phyloP scores from a whole-genome alignment of 1,140 invertebrate species.

The Meloidogyne exigua region DNA sequence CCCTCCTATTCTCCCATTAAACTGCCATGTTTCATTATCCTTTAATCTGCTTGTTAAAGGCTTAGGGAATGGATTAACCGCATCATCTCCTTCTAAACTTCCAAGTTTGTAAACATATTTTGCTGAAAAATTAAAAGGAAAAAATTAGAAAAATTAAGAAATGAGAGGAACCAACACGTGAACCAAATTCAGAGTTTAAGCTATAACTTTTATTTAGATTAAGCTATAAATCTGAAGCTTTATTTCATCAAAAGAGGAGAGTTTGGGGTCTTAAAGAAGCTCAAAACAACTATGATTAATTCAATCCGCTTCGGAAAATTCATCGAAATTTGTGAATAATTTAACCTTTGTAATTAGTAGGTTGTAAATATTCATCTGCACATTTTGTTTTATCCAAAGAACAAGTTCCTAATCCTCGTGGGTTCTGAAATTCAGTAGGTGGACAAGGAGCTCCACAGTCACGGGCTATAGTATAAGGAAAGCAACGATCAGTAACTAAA shows the following conservation, averaged over 20 bases:
- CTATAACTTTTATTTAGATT: not conserved
- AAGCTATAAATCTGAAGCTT: not conserved
- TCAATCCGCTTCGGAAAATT: too few relatives aligned
- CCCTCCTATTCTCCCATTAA: constrained; percentile 7
- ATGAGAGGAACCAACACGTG: not conserved
- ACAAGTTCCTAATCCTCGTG: constrained; percentile 18
- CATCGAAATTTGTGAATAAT: too few relatives aligned
- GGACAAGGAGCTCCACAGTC: constrained; percentile 25
- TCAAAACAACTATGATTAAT: not conserved
- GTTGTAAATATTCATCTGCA: constrained; percentile 5
- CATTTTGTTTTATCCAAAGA: not conserved
- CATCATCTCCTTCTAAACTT: constrained; percentile 22
- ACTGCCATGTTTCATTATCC: constrained; percentile 3
- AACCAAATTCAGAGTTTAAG: too few relatives aligned
- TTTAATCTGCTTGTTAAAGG: constrained; percentile 14
- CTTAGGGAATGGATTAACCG: not conserved
- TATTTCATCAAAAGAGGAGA: not conserved
- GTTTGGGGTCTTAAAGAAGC: not conserved
- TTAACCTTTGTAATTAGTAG: not conserved
- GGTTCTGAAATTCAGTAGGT: constrained; percentile 17
- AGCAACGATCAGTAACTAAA: constrained; percentile 18
- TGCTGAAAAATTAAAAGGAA: constrained; percentile 8
- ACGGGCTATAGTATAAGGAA: constrained; percentile 24
- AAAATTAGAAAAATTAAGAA: not conserved
- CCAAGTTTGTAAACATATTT: constrained; percentile 39